phyloP scores from a whole-genome alignment of 2,113 vertebrate species.

The Lichenostomus cassidix region DNA sequence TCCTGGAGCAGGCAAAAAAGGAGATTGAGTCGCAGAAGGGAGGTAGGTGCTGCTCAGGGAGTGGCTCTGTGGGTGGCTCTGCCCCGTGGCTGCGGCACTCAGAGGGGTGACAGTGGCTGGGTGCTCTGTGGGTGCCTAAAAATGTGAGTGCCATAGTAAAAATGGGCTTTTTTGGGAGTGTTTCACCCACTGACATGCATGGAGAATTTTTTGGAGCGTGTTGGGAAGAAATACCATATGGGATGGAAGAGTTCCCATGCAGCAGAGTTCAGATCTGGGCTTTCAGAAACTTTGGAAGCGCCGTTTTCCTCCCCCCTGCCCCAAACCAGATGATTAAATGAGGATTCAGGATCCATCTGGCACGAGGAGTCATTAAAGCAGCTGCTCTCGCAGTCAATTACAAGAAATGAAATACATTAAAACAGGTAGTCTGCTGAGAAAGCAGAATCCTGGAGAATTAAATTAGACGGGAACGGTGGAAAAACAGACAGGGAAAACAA shows the following conservation, averaged over 20 bases:
- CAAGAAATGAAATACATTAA: constrained; percentile 49
- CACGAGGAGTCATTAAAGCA: constrained; percentile 23
- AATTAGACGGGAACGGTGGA: constrained; percentile 29
- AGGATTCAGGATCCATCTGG: constrained; percentile 31
- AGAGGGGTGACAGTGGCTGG: background rate
- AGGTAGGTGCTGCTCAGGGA: constrained; percentile 69
- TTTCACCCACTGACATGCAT: background rate
- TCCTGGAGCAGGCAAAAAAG: constrained; percentile 98
- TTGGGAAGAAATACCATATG: background rate
- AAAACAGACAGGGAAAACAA: constrained; percentile 55
- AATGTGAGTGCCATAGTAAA: background rate
- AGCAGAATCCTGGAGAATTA: constrained; percentile 33
- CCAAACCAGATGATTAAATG: constrained; percentile 47
- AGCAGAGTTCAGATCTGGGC: background rate
- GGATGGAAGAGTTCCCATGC: rapidly evolving
- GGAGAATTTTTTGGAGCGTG: background rate
- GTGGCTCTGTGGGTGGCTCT: background rate
- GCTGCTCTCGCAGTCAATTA: constrained; percentile 39
- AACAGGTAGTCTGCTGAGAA: constrained; percentile 65
- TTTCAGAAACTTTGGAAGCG: background rate
- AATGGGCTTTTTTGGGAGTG: background rate
- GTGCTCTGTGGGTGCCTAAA: background rate
- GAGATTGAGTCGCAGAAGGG: constrained; percentile 97
- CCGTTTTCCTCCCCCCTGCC: background rate
- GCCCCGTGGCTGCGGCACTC: background rate